A percentile compares a stretch with the other conserved stretches of the same genome.
These are phyloP conservation scores for Ageneiosus marmoratus DNA, from an alignment of 2,113 vertebrate species.

Conservation along the genomic window DNA sequence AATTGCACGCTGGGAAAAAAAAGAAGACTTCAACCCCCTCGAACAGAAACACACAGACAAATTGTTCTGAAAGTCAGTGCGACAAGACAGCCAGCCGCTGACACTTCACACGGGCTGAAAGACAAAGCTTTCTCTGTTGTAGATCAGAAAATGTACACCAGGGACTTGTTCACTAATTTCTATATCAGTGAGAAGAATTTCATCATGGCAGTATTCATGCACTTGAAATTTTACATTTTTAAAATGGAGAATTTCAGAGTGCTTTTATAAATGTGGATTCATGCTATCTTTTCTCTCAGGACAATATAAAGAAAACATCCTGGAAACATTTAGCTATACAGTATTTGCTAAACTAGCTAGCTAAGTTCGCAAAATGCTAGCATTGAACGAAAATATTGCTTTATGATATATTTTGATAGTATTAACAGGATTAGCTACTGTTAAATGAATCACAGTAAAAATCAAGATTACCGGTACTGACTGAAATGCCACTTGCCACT, in stretches of 20 bases:
- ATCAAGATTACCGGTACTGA: not conserved
- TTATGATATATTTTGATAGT: not conserved
- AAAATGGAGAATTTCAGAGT: not conserved
- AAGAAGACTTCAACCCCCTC: conserved; percentile 47
- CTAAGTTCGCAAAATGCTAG: not conserved
- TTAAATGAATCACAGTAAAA: not conserved
- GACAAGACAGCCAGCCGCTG: conserved; percentile 50
- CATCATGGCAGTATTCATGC: not conserved
- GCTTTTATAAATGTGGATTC: not conserved
- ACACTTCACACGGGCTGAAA: conserved; percentile 49
- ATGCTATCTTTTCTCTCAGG: not conserved
- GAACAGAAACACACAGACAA: conserved; percentile 61
- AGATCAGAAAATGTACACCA: conserved; percentile 46
- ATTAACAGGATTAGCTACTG: not conserved
- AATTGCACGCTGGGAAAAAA: conserved; percentile 56
- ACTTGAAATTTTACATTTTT: not conserved
- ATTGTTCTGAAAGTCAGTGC: conserved; percentile 65
- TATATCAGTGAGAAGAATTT: not conserved
- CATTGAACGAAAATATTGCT: not conserved
- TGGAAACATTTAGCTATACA: not conserved
- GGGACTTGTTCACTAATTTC: not conserved
- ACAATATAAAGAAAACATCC: not conserved
- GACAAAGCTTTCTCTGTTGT: conserved; percentile 38
- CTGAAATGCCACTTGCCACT: no score
- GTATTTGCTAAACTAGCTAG: not conserved